Evolutionary conservation across 1,140 invertebrate genomes (phyloP), one percentile per base, ranked within the genome.

Genomic region (Teleopsis dalmanni): DNA sequence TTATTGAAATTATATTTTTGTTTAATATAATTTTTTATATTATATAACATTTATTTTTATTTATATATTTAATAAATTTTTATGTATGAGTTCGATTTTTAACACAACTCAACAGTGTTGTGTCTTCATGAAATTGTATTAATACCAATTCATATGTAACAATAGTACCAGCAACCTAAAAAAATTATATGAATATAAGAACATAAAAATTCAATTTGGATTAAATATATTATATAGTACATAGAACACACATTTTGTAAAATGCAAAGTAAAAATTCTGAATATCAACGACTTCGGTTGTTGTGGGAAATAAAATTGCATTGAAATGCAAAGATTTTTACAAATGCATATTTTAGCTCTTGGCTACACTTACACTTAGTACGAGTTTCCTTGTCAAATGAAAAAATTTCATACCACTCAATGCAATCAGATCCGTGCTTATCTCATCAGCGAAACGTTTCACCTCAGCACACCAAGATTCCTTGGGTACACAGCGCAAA

Each of bases 81-180:
- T n/a, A n/a, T n/a, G n/a, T n/a, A n/a, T n/a, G n/a, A 25, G 27
- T 38, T 9, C 29, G 14, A 43, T 31, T 23, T 36, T 18, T 33
- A 13, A 29, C 35, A 31, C 49, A 50, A 5, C 46, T 26, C 18
- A 25, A 36, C 10, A 47, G 21, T 33, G 58, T 55, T 34, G 58
- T 59, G 45, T 62, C 60, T 43, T 68, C 65, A 23, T 68, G 65
- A 14, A 68, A 68, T 47, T 68, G 65, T 41, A 81, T 75, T 6
- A 81, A 64, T 1, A 81, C 77, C 10, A 83, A 57, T 61, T 82
- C 80, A 52, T 82, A 82, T 0, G 81, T 82, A 1, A 81, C 77
- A 34, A 82, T 81, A 2, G 80, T 81, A 23, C 80, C 80, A 35
- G 80, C 80, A 31, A 68, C 65, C 65, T 52, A 18, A 23, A 34